Evolutionary conservation across 2,797 vertebrate genomes (phyloP), one percentile per base, ranked within the genome.

Genomic region (Channa striata): DNA sequence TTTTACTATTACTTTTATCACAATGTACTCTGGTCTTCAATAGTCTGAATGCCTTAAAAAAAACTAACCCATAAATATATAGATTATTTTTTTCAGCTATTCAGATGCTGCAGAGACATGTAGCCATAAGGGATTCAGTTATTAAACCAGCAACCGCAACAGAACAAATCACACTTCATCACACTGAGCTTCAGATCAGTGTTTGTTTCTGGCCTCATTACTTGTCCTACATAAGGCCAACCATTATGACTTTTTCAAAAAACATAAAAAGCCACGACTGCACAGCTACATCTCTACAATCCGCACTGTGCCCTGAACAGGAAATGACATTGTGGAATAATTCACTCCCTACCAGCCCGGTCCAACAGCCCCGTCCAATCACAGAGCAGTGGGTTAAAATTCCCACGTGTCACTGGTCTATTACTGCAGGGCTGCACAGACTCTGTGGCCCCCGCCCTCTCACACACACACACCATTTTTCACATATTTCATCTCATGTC

Each of bases 401-500:
- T 86, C 85, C 88, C 79, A 2, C 11, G 60, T 78, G 84, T 79
- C 75, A 39, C 74, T 1, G 25, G 77, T 67, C 72, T 81, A 86
- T 92, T 87, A 81, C 60, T 65, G 63, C 68, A 44, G 44, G 25
- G 49, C 71, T 53, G 68, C 58, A 80, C 81, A 77, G 60, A 67
- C 67, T 78, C 53, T 59, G 59, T 57, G 43, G 72, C 48, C 65
- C 60, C n/a, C 7, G 1, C 42, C 20, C 57, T 62, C 46, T 49
- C 17, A 34, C 46, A 44, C 37, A 61, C 39, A 69, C 34, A 74
- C 60, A 44, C 44, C 43, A 83, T 77, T 74, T 83, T 81, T 74
- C 84, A 75, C 64, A 81, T 85, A 87, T 89, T 90, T 87, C 84
- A 86, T 87, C 75, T 86, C 6, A 57, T 87, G 89, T 91, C 87